These are phyloP conservation scores for Hyposoter dolosus DNA, from an alignment of 2,888 invertebrate species.

Conservation along the genomic window DNA sequence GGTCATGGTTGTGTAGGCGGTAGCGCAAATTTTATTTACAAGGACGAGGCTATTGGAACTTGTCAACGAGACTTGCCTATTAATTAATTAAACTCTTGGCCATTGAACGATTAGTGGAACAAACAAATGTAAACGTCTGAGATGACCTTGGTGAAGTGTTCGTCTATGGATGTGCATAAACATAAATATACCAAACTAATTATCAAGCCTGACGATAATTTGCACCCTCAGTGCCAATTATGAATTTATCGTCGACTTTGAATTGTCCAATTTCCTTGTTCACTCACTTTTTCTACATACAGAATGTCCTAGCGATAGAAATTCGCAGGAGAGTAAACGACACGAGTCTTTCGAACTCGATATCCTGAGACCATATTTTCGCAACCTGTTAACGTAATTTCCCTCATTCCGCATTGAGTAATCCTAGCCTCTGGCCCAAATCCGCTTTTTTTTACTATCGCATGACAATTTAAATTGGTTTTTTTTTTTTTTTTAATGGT, in stretches of 20 bases:
- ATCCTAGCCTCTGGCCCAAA: no score
- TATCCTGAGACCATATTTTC: not conserved
- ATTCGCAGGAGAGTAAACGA: not conserved
- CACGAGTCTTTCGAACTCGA: not conserved
- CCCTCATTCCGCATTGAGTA: no score
- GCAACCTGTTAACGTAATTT: no score
- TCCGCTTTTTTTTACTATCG: no score
- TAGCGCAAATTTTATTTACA: not conserved
- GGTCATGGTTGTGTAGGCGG: constrained; percentile 38
- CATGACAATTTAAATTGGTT: no score
- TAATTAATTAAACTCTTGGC: constrained; percentile 35
- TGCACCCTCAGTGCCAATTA: constrained; percentile 47
- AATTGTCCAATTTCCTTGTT: not conserved
- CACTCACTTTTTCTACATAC: not conserved
- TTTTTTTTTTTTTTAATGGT: no score
- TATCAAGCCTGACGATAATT: constrained; percentile 23
- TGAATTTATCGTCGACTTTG: not conserved
- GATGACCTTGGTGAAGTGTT: constrained; percentile 26
- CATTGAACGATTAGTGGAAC: constrained; percentile 25
- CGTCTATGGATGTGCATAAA: not conserved
- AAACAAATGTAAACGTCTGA: constrained; percentile 14
- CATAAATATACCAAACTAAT: constrained; percentile 4
- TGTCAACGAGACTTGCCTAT: constrained; percentile 22
- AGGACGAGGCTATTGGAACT: constrained; percentile 46
- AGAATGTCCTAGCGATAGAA: not conserved